Percentiles rank a stretch among this genome's conserved stretches.
phyloP scores from a whole-genome alignment of 2,113 vertebrate species.

The Parus major region DNA sequence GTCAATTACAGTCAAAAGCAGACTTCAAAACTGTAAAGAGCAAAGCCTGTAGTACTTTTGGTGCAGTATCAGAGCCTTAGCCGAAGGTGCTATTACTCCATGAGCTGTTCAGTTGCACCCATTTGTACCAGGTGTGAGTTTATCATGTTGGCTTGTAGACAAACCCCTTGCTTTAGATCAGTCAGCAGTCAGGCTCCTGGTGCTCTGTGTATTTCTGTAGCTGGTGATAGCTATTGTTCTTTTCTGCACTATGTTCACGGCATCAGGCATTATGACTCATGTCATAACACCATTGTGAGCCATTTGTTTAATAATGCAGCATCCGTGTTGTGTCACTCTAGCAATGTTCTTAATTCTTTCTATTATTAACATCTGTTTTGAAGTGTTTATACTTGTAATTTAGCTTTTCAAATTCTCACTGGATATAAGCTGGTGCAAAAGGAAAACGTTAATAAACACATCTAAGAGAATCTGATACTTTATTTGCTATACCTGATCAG shows the following conservation, averaged over 20 bases:
- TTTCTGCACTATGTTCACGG: not conserved
- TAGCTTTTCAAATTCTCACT: not conserved
- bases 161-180: not conserved
- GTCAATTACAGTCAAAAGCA: not conserved
- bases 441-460: not conserved
- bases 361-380: conserved; percentile 40
- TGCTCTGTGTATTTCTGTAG: not conserved
- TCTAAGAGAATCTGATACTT: not conserved
- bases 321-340: not conserved
- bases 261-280: conserved; percentile 47
- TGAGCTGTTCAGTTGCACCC: not conserved
- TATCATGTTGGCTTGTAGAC: not conserved
- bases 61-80: not conserved
- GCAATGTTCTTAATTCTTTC: conserved; percentile 19
- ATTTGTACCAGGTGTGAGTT: not conserved
- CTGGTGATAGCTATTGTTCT: conserved; percentile 46
- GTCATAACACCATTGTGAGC: conserved; percentile 42
- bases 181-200: not conserved
- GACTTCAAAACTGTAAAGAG: not conserved
- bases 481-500: not conserved
- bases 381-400: conserved; percentile 20
- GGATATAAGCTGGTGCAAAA: not conserved
- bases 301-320: conserved; percentile 43
- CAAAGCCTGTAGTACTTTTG: not conserved
- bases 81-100: not conserved